These are phyloP conservation scores for Perizoma flavofasciatum DNA, from an alignment of 2,888 invertebrate genomes.

Conservation along the genomic window DNA sequence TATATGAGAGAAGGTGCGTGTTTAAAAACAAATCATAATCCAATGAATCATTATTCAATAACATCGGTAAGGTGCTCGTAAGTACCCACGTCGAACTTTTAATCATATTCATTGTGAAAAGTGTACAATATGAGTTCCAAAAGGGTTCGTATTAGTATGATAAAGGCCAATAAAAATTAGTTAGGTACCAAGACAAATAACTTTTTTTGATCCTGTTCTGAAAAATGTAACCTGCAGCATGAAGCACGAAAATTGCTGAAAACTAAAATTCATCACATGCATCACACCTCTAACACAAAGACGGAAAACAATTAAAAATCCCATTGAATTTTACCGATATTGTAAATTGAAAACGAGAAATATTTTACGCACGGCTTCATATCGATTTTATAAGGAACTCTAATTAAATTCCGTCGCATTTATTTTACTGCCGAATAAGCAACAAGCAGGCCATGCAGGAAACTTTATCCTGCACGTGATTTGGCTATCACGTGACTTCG, in stretches of 20 bases:
- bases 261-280: neutral
- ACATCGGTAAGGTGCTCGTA: neutral
- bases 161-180: too few relatives aligned
- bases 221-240: too few relatives aligned
- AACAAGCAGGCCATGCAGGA: slow-evolving; percentile 44
- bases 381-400: slow-evolving; percentile 47
- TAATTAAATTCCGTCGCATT: slow-evolving; percentile 53
- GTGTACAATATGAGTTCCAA: neutral
- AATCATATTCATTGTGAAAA: neutral
- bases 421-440: slow-evolving; percentile 8
- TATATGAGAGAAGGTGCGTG: neutral
- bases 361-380: slow-evolving; percentile 50
- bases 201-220: too few relatives aligned
- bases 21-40: slow-evolving; percentile 48
- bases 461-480: slow-evolving; percentile 43
- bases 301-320: slow-evolving; percentile 20
- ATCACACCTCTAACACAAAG: slow-evolving; percentile 8
- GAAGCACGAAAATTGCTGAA: too few relatives aligned
- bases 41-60: slow-evolving; percentile 31
- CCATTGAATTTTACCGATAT: slow-evolving; percentile 18
- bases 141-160: neutral
- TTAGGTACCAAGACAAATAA: too few relatives aligned
- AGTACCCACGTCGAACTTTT: neutral
- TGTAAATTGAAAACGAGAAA: slow-evolving; percentile 21
- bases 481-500: slow-evolving; percentile 43